Evolutionary conservation across 2,113 vertebrate species (phyloP), one percentile per base, ranked within the genome.

Genomic region (Mesoclemmys tuberculata): DNA sequence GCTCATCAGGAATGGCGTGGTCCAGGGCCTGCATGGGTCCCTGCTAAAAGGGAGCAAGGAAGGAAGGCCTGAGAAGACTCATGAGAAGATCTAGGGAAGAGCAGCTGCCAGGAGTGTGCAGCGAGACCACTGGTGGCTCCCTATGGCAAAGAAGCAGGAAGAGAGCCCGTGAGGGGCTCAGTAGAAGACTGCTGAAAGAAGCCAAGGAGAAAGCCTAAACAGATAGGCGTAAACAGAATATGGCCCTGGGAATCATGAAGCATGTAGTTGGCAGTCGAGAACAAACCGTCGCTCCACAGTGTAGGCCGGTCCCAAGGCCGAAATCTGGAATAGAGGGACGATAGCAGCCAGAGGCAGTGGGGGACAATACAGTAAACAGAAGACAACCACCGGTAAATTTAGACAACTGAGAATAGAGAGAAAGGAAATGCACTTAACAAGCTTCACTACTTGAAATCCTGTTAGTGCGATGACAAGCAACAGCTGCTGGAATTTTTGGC

Each of bases 111-210:
- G n/a, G 41, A 29, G 49, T 44, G 16, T 8, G 44, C 31, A 84
- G 27, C 0, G 0, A 81, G 55, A 55, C 35, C 0, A 0, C 3
- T 41, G 51, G 77, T 71, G 61, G 61, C 64, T 35, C 64, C 5
- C 54, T 38, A 68, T 74, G 13, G 13, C 19, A 68, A 78, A 79
- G 55, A n/a, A 27, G 19, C 51, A 80, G 41, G 10, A 44, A 0
- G 6, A 29, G 2, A 88, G 4, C 27, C 27, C 19, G 3, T 2
- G 29, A 61, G 29, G 27, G 44, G 27, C 55, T 29, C 22, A 56
- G 44, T 18, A 31, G 41, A 83, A 44, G 22, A 19, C 29, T 5
- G 1, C 11, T 24, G 38, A 26, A n/a, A 85, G 14, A 49, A 75
- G 44, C 1, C 8, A 48, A 35, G 74, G 54, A 89, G 81, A 82